phyloP scores from a whole-genome alignment of 2,888 invertebrate genomes.

The Thymelicus acteon region DNA sequence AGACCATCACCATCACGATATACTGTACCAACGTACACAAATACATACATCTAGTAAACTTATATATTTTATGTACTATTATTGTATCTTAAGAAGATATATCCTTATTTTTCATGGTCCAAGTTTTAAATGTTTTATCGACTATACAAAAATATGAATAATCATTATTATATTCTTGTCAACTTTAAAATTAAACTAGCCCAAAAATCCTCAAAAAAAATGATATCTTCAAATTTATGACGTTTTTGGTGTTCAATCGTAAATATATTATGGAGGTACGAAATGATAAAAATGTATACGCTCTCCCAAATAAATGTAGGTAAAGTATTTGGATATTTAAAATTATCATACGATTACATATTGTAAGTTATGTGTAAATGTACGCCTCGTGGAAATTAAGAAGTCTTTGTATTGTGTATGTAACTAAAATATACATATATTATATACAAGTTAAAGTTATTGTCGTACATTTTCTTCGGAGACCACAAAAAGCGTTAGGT shows the following conservation, averaged over 20 bases:
- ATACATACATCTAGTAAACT: slow-evolving; percentile 82
- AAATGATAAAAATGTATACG: slow-evolving; percentile 82
- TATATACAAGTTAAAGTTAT: slow-evolving; percentile 81
- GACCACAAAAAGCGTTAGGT: slow-evolving; percentile 74
- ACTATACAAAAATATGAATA: slow-evolving; percentile 84
- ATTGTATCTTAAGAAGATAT: slow-evolving; percentile 84
- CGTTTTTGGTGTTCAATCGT: slow-evolving; percentile 83
- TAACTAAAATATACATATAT: slow-evolving; percentile 84
- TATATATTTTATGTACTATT: slow-evolving; percentile 85
- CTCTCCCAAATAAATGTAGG: slow-evolving; percentile 81
- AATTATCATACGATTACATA: slow-evolving; percentile 79
- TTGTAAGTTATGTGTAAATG: slow-evolving; percentile 80
- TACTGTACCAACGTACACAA: slow-evolving; percentile 74
- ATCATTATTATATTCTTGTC: slow-evolving; percentile 84
- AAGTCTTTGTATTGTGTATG: slow-evolving; percentile 83
- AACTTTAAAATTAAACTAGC: slow-evolving; percentile 79
- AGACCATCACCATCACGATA: slow-evolving; percentile 48
- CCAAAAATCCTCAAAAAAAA: slow-evolving; percentile 79
- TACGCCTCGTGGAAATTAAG: slow-evolving; percentile 82
- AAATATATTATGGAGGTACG: slow-evolving; percentile 77
- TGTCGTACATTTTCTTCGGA: slow-evolving; percentile 80
- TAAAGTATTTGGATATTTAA: slow-evolving; percentile 80
- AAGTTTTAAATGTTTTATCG: slow-evolving; percentile 85
- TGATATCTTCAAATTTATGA: slow-evolving; percentile 81
- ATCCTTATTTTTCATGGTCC: slow-evolving; percentile 86